Evolutionary conservation across 2,888 invertebrate genomes (phyloP), one percentile per base, ranked within the genome.

Genomic region (Aproaerema taeniolella): DNA sequence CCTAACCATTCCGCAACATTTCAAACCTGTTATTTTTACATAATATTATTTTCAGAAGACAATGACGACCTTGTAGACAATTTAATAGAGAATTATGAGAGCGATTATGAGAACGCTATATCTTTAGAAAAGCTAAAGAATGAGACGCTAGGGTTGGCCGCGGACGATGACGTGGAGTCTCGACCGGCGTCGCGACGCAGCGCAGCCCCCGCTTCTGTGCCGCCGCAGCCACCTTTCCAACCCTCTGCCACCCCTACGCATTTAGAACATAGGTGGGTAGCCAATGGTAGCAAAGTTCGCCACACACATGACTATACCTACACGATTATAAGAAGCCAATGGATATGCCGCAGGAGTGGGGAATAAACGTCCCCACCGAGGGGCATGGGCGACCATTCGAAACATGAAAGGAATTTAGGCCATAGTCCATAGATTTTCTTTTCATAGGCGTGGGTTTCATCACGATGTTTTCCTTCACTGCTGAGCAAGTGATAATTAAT

Each of bases 171-270:
- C 0, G 72, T 63, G 1, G 73, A 69, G 1, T 75, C 76, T 0
- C 49, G 79, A 30, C 76, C 74, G 9, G 67, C 42, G 31, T 75
- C 77, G 1, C 47, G 70, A 1, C 62, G 49, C 2, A 42, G n/a
- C 48, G 72, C 81, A 5, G 26, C 9, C 1, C 83, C 88, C 0
- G 70, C 81, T 46, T 68, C 63, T 0, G 75, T 88, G 26, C 88
- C 90, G 13, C 78, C 91, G 6, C 98, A 98, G 73, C 70, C 89
- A n/a, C 88, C 95, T 0, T 98, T 99, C 72, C 97, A 98, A 78
- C 95, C 98, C 0, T 91, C 95, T 0, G 92, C 97, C 2, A 95
- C 97, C 0, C 98, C 98, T 1, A 71, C 76, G 13, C 93, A 95
- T 74, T 89, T 97, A 34, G 91, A 94, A 50, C 92, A 94, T 52